phyloP scores from a whole-genome alignment of 2,888 invertebrate species.

The Perizoma flavofasciatum region DNA sequence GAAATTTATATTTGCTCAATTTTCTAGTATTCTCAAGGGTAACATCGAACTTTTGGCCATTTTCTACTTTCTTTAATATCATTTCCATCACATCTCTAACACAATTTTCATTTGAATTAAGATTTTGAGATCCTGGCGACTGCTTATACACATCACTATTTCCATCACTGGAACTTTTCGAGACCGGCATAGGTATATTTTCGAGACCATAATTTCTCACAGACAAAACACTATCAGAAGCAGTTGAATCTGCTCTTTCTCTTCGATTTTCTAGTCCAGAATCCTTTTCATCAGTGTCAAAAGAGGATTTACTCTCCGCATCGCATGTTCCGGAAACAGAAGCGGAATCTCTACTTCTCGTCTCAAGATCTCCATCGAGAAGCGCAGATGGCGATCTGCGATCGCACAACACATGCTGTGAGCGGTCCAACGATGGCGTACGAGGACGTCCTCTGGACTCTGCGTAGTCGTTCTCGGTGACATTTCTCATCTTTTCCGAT shows the following conservation, averaged over 20 bases:
- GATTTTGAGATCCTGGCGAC: conserved; percentile 19
- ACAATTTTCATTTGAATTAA: conserved; percentile 48
- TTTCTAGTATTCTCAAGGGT: conserved; percentile 42
- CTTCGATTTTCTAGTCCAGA: conserved; percentile 31
- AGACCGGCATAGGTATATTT: conserved; percentile 40
- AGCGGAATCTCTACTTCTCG: conserved; percentile 49
- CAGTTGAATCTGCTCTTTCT: conserved; percentile 30
- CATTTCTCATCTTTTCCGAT: conserved; percentile 49
- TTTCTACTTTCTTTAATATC: conserved; percentile 52
- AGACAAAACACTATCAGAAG: conserved; percentile 35
- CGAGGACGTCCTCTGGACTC: conserved; percentile 82
- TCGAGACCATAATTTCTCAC: conserved; percentile 40
- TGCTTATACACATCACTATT: conserved; percentile 27
- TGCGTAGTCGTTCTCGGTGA: conserved; percentile 54
- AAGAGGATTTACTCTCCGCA: conserved; percentile 34
- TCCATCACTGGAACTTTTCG: conserved; percentile 37
- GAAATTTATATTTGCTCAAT: conserved; percentile 48
- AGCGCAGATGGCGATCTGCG: conserved; percentile 45
- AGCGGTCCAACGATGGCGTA: conserved; percentile 62
- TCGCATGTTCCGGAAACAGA: conserved; percentile 36
- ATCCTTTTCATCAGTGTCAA: conserved; percentile 35
- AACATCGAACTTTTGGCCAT: conserved; percentile 50
- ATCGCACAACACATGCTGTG: conserved; percentile 46
- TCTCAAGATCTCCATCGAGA: conserved; percentile 44
- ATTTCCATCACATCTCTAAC: conserved; percentile 54